phyloP scores from a whole-genome alignment of 2,888 invertebrate genomes.

The Aquatica leii region DNA sequence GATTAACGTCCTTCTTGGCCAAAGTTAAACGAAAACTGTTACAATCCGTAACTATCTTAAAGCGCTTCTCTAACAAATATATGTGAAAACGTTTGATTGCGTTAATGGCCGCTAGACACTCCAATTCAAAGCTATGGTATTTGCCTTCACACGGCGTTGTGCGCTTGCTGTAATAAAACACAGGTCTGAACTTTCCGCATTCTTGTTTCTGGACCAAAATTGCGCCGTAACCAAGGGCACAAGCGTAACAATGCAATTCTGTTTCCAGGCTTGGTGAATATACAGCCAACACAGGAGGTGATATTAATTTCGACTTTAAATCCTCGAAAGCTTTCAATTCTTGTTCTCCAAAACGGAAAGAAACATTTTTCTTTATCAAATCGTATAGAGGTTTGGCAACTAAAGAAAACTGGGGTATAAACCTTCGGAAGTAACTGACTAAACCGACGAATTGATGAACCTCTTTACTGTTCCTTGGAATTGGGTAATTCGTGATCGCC shows the following conservation, averaged over 20 bases:
- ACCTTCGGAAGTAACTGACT: constrained; percentile 46
- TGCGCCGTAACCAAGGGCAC: too few relatives aligned
- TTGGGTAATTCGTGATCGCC: constrained; percentile 21
- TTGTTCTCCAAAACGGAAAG: constrained; percentile 28
- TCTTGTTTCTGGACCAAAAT: too few relatives aligned
- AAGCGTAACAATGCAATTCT: constrained; percentile 30
- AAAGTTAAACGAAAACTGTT: too few relatives aligned
- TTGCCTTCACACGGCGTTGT: too few relatives aligned
- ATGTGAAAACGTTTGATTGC: too few relatives aligned
- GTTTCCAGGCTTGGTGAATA: constrained; percentile 9
- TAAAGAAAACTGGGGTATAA: constrained; percentile 43
- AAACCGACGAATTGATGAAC: constrained; percentile 25
- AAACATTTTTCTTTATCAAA: constrained; percentile 33
- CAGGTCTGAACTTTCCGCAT: too few relatives aligned
- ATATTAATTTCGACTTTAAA: constrained; percentile 18
- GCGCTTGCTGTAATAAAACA: too few relatives aligned
- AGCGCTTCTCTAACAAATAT: too few relatives aligned
- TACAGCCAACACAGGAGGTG: constrained; percentile 28
- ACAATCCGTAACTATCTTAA: too few relatives aligned
- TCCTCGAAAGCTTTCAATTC: constrained; percentile 23
- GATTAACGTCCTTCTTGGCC: too few relatives aligned
- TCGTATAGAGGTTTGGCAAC: constrained; percentile 42
- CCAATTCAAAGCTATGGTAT: too few relatives aligned
- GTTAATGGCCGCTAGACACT: too few relatives aligned
- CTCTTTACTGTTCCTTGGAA: constrained; percentile 12